Conservation (phyloP, 2,113 vertebrate genomes). For the Colaptes auratus region DNA sequence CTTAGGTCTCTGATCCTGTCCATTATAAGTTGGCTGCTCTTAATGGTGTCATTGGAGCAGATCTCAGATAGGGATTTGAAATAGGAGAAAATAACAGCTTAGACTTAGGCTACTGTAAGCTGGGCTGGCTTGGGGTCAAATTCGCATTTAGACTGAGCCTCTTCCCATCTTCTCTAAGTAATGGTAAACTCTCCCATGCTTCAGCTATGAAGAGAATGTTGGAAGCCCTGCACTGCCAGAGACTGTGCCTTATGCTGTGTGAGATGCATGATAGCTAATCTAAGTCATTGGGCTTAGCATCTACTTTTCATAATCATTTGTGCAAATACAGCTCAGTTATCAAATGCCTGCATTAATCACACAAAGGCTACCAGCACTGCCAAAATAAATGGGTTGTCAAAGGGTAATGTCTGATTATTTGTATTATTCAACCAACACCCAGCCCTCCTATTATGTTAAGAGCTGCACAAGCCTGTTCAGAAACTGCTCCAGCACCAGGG, state of each 20-base stretch:
- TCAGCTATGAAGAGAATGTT: constrained; percentile 26
- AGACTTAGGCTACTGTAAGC: constrained; percentile 20
- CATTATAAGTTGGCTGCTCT: not conserved
- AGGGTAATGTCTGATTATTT: constrained; percentile 47
- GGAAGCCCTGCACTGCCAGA: not conserved
- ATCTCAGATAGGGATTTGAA: constrained; percentile 17
- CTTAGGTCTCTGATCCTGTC: not conserved
- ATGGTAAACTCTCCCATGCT: not conserved
- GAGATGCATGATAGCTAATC: constrained; percentile 10
- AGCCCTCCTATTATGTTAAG: constrained; percentile 36
- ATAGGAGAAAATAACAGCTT: constrained; percentile 24
- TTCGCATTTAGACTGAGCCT: constrained; percentile 56
- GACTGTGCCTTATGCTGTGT: not conserved
- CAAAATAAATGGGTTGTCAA: constrained; percentile 51
- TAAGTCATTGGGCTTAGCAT: constrained; percentile 9
- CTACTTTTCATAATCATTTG: constrained; percentile 23
- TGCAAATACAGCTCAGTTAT: constrained; percentile 39
- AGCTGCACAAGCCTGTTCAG: not conserved
- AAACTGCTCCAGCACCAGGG: not conserved
- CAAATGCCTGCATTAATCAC: constrained; percentile 34
- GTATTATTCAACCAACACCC: constrained; percentile 52
- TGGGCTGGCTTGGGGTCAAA: not conserved
- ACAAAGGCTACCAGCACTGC: constrained; percentile 25
- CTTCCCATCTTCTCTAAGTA: constrained; percentile 33
- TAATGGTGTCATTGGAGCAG: not conserved